A percentile compares a stretch with the other conserved stretches of the same genome.
Evolutionary conservation across 2,888 invertebrate genomes (phyloP).

Genomic region (Leptopilina syphax): DNA sequence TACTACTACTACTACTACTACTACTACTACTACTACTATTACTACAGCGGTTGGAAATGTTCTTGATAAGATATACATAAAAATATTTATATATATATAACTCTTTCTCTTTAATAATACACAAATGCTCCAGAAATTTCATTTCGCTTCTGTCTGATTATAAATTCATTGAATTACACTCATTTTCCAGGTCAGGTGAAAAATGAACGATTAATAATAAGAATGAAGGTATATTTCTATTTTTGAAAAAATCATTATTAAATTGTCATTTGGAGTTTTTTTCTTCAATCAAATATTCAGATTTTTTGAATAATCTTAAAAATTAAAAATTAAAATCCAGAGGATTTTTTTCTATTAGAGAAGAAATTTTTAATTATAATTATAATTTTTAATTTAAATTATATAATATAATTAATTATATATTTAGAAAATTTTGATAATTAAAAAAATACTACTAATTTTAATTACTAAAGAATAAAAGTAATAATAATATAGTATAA

Average conservation of each 20-base stretch:
- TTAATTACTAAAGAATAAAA: too few species aligned
- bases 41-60: not conserved
- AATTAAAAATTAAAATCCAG: too few species aligned
- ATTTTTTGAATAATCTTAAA: too few species aligned
- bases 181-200: conserved; percentile 15
- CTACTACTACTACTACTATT: not conserved
- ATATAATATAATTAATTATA: too few species aligned
- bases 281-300: not conserved
- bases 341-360: too few species aligned
- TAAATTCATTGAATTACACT: conserved; percentile 17
- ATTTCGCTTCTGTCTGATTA: not conserved
- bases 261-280: not conserved
- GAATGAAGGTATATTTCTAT: not conserved
- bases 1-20: not conserved
- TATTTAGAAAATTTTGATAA: too few species aligned
- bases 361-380: too few species aligned
- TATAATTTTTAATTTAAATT: too few species aligned
- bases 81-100: conserved; percentile 1
- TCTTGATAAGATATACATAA: not conserved
- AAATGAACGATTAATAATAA: not conserved
- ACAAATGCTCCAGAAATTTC: conserved; percentile 10
- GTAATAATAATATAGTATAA: too few species aligned
- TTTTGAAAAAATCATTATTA: not conserved
- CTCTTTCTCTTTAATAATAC: not conserved
- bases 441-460: too few species aligned